Evolutionary conservation across 2,888 invertebrate genomes (phyloP), one percentile per base, ranked within the genome.

Genomic region (Hylaea fasciaria): DNA sequence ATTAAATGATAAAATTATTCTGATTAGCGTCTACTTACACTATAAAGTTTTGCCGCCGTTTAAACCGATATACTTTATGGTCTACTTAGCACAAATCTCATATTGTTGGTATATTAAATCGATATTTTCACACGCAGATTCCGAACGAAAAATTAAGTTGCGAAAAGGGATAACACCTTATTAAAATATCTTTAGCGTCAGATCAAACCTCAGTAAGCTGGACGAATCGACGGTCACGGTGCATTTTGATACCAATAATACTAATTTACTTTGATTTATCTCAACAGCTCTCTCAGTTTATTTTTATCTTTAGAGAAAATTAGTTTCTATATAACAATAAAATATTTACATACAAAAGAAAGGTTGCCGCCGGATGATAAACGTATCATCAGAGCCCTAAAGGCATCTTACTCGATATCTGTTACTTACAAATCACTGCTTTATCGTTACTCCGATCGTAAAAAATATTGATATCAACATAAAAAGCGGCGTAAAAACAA

Each of bases 391-490:
- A 81, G 78, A 77, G 80, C 80, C 86, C 83, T 78, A 70, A 76
- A 85, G 89, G 87, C 87, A 87, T 85, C 81, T 81, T 78, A 76
- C 72, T 78, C 83, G 84, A 87, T 90, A 91, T 90, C 87, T 83
- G 78, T 82, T 86, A 80, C 71, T 88, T 88, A 91, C 91, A 91
- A 91, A 91, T 91, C 91, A 91, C 89, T 82, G 81, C 82, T 89
- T 91, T 91, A 91, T 91, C 91, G 84, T 76, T 81, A 80, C 83
- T 80, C 78, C 81, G 81, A 91, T 91, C 91, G 86, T 85, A 89
- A 91, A 91, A 92, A 91, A 89, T 87, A 89, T 89, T 87, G 89
- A 89, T 91, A 91, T 89, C 90, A 86, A 85, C 79, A 89, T 82
- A 91, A 92, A 91, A 90, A 91, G 85, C 81, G 85, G 76, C 78